These are phyloP conservation scores for Ammodytes dubius DNA, from an alignment of 2,113 vertebrate species.

Conservation along the genomic window DNA sequence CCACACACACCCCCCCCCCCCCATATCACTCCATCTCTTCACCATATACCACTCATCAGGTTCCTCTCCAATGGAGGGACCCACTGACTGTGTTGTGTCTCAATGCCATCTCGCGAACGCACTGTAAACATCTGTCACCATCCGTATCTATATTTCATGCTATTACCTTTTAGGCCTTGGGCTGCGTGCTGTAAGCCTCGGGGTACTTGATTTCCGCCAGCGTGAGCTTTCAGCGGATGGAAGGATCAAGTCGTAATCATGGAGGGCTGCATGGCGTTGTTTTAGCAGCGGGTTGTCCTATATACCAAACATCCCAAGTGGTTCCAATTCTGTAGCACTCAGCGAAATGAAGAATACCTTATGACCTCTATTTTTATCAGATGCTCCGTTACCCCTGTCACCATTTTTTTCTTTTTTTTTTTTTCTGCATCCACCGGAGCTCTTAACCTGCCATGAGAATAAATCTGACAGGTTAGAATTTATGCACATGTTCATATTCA, in stretches of 20 bases:
- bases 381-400: conserved; percentile 63
- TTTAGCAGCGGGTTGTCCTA: conserved; percentile 82
- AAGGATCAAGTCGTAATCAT: conserved; percentile 82
- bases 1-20: conserved; percentile 27
- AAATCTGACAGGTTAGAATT: conserved; percentile 51
- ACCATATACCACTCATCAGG: conserved; percentile 69
- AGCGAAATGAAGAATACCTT: conserved; percentile 80
- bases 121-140: conserved; percentile 81
- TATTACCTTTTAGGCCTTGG: conserved; percentile 83
- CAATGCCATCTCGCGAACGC: conserved; percentile 73
- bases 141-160: conserved; percentile 83
- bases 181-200: conserved; percentile 79
- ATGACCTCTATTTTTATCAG: conserved; percentile 84
- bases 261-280: conserved; percentile 67
- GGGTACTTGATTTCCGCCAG: conserved; percentile 79
- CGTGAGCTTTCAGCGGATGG: conserved; percentile 73
- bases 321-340: conserved; percentile 79
- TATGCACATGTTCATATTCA: conserved; percentile 17
- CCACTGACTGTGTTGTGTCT: conserved; percentile 75
- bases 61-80: conserved; percentile 75
- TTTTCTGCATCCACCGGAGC: conserved; percentile 27
- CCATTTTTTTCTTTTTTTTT: neutral
- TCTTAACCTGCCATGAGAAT: conserved; percentile 59
- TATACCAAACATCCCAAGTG: conserved; percentile 81
- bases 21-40: conserved; percentile 78